Evolutionary conservation across 2,797 vertebrate genomes (phyloP).

Genomic region (Columba guinea): DNA sequence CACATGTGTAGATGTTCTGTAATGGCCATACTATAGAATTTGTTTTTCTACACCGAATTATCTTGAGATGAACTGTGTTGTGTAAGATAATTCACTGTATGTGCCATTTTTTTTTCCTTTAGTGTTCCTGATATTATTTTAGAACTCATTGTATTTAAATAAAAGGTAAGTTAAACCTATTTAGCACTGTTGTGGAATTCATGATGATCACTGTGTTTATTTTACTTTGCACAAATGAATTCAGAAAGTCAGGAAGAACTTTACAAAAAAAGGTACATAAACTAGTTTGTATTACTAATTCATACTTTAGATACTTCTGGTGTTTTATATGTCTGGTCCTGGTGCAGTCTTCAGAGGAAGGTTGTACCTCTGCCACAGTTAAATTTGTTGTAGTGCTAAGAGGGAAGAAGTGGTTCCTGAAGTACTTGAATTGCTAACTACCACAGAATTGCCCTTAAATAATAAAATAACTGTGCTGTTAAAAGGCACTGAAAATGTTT

Average conservation of each 20-base stretch:
- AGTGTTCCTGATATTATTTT: not conserved
- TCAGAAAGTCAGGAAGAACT: not conserved
- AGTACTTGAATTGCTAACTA: not conserved
- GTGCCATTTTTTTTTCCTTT: not conserved
- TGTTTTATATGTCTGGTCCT: not conserved
- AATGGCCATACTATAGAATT: not conserved
- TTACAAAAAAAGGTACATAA: not conserved
- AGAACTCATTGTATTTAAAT: not conserved
- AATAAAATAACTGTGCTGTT: not conserved
- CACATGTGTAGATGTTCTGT: not conserved
- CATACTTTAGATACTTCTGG: not conserved
- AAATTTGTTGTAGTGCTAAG: not conserved
- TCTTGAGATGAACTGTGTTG: not conserved
- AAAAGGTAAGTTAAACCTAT: not conserved
- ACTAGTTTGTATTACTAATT: not conserved
- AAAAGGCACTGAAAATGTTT: not conserved
- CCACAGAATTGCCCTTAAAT: not conserved
- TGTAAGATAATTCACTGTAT: not conserved
- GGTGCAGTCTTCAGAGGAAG: not conserved
- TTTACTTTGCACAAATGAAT: not conserved
- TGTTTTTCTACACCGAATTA: not conserved
- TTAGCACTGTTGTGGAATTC: not conserved
- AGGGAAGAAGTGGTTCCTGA: not conserved
- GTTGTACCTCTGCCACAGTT: not conserved
- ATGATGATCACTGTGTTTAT: not conserved